Conservation (phyloP, 2,113 vertebrate genomes). For the Oriolus oriolus region DNA sequence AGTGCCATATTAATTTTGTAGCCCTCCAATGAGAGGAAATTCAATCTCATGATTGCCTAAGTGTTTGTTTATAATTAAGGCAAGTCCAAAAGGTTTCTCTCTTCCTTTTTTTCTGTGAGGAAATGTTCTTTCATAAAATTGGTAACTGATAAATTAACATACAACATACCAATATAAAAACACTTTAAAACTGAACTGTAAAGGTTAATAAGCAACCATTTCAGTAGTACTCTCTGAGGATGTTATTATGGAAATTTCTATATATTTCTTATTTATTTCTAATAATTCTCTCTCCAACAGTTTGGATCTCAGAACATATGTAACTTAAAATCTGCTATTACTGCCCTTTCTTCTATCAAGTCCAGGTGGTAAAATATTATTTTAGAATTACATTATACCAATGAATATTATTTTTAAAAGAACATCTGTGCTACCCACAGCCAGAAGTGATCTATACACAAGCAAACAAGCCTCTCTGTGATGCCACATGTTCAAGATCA, state of each 20-base stretch:
- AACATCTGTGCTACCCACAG: neutral
- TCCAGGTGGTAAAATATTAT: neutral
- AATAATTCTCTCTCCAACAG: neutral
- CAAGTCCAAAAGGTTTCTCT: neutral
- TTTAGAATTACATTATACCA: neutral
- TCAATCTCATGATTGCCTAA: conserved; percentile 9
- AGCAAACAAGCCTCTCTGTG: neutral
- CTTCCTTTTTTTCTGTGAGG: neutral
- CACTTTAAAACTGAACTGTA: neutral
- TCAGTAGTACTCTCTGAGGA: neutral
- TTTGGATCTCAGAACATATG: neutral
- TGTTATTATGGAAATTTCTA: neutral
- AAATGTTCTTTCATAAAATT: neutral
- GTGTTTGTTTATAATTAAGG: conserved; percentile 33
- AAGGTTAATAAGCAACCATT: neutral
- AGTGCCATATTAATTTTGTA: conserved; percentile 39
- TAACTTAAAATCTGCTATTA: neutral
- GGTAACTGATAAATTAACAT: neutral
- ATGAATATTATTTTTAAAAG: neutral
- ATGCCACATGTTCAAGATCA: neutral
- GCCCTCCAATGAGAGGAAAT: conserved; percentile 30
- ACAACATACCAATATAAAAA: neutral
- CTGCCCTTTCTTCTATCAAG: neutral
- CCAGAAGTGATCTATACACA: neutral
- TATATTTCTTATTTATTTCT: neutral